Percentiles rank a stretch among this genome's conserved stretches.
These are phyloP conservation scores for Paracanthobrama guichenoti DNA, from an alignment of 2,113 vertebrate species.

Conservation along the genomic window DNA sequence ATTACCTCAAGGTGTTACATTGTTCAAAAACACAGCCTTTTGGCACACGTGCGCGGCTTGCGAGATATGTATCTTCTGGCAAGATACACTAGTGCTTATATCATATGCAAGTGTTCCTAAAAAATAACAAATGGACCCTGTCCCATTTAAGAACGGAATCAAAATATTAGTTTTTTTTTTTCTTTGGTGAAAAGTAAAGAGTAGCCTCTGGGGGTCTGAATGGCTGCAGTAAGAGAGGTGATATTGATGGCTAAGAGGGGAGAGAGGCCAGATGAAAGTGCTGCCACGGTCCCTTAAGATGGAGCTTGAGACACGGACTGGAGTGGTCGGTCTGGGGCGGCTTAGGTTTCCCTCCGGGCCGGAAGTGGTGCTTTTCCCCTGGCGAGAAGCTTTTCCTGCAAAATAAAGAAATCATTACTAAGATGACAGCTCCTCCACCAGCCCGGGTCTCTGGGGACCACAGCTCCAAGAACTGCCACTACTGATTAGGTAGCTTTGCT, in stretches of 20 bases:
- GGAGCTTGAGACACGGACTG: constrained; percentile 71
- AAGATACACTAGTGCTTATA: constrained; percentile 27
- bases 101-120: constrained; percentile 36
- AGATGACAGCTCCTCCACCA: constrained; percentile 77
- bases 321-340: constrained; percentile 63
- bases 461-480: constrained; percentile 72
- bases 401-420: constrained; percentile 86
- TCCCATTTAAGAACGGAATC: constrained; percentile 45
- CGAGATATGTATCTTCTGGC: not conserved
- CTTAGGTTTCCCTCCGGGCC: constrained; percentile 73
- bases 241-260: constrained; percentile 78
- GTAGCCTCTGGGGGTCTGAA: constrained; percentile 38
- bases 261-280: constrained; percentile 77
- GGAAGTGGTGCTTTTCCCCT: constrained; percentile 80
- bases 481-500: constrained; percentile 65
- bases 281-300: constrained; percentile 73
- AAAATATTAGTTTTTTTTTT: constrained; percentile 52
- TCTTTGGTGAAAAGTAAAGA: constrained; percentile 45
- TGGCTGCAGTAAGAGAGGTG: constrained; percentile 54
- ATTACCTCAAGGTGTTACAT: constrained; percentile 17
- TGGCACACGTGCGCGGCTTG: not conserved
- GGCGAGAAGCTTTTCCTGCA: constrained; percentile 82
- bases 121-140: constrained; percentile 52
- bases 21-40: not conserved
- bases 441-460: constrained; percentile 60